Conservation (phyloP, 1,140 invertebrate species). For the Drosophila navojoa region DNA sequence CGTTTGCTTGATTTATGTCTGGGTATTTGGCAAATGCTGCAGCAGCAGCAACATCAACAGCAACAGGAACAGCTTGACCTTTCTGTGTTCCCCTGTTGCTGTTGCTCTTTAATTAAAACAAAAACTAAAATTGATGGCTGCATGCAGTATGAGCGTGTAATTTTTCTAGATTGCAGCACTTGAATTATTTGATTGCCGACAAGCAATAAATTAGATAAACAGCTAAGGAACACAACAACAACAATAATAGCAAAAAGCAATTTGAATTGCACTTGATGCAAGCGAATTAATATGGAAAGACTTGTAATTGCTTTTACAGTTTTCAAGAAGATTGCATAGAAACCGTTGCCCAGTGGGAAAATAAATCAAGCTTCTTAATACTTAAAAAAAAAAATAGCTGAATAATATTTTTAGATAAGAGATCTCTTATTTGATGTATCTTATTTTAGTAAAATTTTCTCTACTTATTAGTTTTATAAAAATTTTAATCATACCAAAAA, state of each 20-base stretch:
- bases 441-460: too few relatives aligned
- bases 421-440: too few relatives aligned
- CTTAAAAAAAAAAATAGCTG: too few relatives aligned
- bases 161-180: conserved; percentile 72
- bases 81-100: conserved; percentile 29
- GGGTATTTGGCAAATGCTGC: conserved; percentile 54
- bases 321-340: too few relatives aligned
- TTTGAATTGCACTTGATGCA: neutral
- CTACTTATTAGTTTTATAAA: too few relatives aligned
- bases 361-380: too few relatives aligned
- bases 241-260: conserved; percentile 1
- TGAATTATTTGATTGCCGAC: conserved; percentile 65
- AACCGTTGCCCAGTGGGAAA: neutral
- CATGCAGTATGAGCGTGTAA: conserved; percentile 49
- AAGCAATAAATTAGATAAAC: conserved; percentile 58
- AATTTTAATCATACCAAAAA: too few relatives aligned
- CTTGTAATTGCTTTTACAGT: too few relatives aligned
- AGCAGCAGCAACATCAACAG: conserved; percentile 36
- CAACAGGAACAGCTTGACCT: neutral
- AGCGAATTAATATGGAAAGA: neutral
- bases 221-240: conserved; percentile 19
- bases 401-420: too few relatives aligned
- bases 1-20: conserved; percentile 71
- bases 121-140: conserved; percentile 68
- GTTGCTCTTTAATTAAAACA: conserved; percentile 72